These are phyloP conservation scores for Neoaliturus tenellus DNA, from an alignment of 2,888 invertebrate genomes.

Conservation along the genomic window DNA sequence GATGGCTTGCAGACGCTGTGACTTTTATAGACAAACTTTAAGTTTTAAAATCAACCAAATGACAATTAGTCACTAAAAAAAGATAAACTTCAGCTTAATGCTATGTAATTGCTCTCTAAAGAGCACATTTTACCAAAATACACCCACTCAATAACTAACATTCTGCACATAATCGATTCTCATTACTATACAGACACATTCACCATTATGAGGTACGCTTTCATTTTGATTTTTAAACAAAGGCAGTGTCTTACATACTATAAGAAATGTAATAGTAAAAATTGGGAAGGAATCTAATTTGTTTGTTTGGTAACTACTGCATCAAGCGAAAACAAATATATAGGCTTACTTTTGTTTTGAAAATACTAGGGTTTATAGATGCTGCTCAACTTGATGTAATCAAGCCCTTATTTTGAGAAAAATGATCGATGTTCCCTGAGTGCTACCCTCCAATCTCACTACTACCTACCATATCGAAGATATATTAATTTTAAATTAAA, in stretches of 20 bases:
- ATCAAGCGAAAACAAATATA: no score
- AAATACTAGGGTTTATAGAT: no score
- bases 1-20: conserved; percentile 55
- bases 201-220: conserved; percentile 40
- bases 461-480: no score
- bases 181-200: conserved; percentile 44
- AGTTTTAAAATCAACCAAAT: not conserved
- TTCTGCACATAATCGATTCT: conserved; percentile 49
- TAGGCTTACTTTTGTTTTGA: no score
- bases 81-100: conserved; percentile 24
- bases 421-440: no score
- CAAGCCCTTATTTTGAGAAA: no score
- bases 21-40: conserved; percentile 2
- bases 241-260: not conserved
- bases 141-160: conserved; percentile 25
- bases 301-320: no score
- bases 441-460: no score
- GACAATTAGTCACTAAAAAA: not conserved
- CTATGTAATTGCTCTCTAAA: not conserved
- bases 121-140: conserved; percentile 23
- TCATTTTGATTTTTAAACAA: not conserved
- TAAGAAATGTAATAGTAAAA: conserved; percentile 31
- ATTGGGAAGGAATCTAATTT: no score
- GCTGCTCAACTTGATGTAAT: no score
- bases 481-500: no score